Evolutionary conservation across 2,797 vertebrate genomes (phyloP), one percentile per base, ranked within the genome.

Genomic region (Neosilurus mollespiculum): DNA sequence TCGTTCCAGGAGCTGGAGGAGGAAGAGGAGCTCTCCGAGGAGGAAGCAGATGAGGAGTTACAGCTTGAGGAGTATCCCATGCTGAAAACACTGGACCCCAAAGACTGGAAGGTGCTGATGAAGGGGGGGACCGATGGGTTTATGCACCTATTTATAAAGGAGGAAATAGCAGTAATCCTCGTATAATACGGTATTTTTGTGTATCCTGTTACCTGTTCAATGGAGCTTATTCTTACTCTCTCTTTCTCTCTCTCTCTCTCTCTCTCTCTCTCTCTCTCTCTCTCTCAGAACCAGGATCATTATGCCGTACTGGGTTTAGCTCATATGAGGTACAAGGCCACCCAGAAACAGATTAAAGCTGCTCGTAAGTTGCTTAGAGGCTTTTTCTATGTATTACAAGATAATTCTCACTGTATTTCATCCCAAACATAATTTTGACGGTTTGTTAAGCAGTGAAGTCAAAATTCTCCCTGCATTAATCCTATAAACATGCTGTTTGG

Each of bases 1-100:
- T 99, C 98, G 81, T 99, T 98, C 93, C 97, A 98, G 93, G 98
- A 99, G 92, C 91, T 99, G 76, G 98, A 98, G 91, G 98, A 99
- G 91, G 97, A 99, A 87, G 96, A 97, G 93, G 96, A 96, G 88
- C 93, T 96, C 67, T 96, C 96, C 0, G 97, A 99, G 88, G 98
- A 99, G 88, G 96, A 96, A 0, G 98, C 98, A 56, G 98, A 99
- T 91, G 98, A 99, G 87, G 97, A 98, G 89, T 88, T 99, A 43
- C 96, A 97, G 91, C 91, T 99, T 66, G 96, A 98, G 91, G 98
- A 99, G 85, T 97, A 96, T 90, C 92, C 96, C 5, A 94, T 98
- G 94, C 94, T 99, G 85, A 96, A 98, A 90, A 98, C 96, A 18
- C 97, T 99, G 61, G 98, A 99, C 87, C 98, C 98, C 83, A 99